These are phyloP conservation scores for Didymodactylos carnosus DNA, from an alignment of 2,888 invertebrate species.

Conservation along the genomic window DNA sequence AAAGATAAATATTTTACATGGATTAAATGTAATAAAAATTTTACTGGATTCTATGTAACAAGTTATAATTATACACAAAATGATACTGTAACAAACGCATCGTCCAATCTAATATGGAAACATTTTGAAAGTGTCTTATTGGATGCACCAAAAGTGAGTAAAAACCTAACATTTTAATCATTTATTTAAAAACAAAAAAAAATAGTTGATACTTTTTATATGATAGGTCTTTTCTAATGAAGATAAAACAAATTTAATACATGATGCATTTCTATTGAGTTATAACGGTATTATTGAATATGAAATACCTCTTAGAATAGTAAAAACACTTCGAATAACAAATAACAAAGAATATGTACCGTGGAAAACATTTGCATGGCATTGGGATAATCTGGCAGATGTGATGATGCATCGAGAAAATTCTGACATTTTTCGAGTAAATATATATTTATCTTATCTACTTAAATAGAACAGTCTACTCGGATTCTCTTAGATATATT, in stretches of 20 bases:
- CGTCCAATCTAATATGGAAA: background rate
- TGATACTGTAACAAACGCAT: background rate
- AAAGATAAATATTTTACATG: constrained; percentile 2
- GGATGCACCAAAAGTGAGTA: background rate
- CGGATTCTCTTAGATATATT: too few species aligned
- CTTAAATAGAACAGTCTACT: too few species aligned
- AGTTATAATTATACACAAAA: background rate
- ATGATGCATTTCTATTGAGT: constrained; percentile 1
- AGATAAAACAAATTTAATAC: constrained; percentile 11
- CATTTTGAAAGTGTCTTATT: background rate
- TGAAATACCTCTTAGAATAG: background rate
- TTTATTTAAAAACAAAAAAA: too few species aligned
- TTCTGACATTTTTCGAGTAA: background rate
- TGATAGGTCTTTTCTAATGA: constrained; percentile 6
- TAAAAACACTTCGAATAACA: background rate
- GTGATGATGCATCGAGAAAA: background rate
- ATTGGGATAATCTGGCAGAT: background rate
- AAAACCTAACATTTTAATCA: background rate
- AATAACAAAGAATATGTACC: constrained; percentile 5
- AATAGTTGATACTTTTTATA: too few species aligned
- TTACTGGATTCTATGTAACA: constrained; percentile 9
- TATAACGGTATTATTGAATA: constrained; percentile 6
- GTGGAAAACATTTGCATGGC: constrained; percentile 12
- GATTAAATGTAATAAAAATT: constrained; percentile 11
- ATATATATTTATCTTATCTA: background rate